Evolutionary conservation across 2,113 vertebrate species (phyloP).

Genomic region (Mobula birostris): DNA sequence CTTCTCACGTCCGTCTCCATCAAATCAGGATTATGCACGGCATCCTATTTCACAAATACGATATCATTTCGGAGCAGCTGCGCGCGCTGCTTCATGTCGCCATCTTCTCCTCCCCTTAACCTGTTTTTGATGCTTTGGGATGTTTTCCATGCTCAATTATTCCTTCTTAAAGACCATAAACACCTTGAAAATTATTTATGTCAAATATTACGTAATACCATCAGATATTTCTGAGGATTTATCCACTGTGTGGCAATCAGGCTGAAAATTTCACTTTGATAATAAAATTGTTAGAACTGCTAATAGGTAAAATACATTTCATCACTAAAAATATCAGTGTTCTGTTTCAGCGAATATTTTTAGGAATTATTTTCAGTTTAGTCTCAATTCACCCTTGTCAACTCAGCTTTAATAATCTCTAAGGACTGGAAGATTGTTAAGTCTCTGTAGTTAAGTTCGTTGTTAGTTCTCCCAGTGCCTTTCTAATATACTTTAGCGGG

Average conservation of each 20-base stretch:
- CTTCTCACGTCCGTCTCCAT: too few species aligned
- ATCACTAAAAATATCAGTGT: neutral
- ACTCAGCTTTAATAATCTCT: neutral
- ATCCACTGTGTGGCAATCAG: neutral
- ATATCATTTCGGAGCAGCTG: too few species aligned
- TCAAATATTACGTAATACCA: neutral
- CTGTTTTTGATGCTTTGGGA: neutral
- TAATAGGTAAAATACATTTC: neutral
- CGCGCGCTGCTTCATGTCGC: too few species aligned
- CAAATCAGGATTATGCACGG: too few species aligned
- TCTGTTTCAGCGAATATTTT: constrained; percentile 13
- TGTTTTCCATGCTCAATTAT: neutral
- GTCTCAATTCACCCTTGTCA: constrained; percentile 14
- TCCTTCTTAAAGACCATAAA: neutral
- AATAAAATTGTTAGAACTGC: neutral
- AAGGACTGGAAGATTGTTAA: neutral
- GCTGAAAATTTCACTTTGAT: neutral
- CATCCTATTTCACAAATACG: too few species aligned
- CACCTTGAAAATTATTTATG: neutral
- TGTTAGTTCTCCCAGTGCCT: neutral
- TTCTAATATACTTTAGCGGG: neutral
- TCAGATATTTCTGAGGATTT: neutral
- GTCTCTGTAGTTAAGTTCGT: neutral
- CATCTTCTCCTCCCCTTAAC: neutral
- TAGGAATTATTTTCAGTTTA: constrained; percentile 9